Evolutionary conservation across 2,113 vertebrate species (phyloP).

Genomic region (Oreochromis aureus): DNA sequence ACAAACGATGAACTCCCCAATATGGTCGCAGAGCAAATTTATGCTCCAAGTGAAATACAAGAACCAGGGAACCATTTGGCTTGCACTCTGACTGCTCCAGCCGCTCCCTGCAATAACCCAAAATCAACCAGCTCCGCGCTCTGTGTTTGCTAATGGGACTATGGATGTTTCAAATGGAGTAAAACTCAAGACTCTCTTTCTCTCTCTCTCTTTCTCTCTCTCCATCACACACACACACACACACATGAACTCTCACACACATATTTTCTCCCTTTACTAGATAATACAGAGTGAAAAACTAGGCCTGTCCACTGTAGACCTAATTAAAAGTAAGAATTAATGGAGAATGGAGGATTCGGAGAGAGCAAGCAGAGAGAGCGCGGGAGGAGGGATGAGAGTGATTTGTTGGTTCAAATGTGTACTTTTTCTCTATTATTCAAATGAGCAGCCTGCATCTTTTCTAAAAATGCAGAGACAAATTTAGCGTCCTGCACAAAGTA

Average conservation of each 20-base stretch:
- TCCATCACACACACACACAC: background rate
- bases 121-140: slow-evolving; percentile 58
- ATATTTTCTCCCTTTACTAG: slow-evolving; percentile 50
- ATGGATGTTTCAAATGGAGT: slow-evolving; percentile 48
- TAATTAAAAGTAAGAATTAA: slow-evolving; percentile 79
- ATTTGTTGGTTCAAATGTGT: slow-evolving; percentile 69
- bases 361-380: slow-evolving; percentile 50
- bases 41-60: slow-evolving; percentile 46
- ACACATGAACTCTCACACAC: slow-evolving; percentile 17
- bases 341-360: slow-evolving; percentile 64
- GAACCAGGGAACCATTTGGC: slow-evolving; percentile 53
- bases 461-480: slow-evolving; percentile 54
- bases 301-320: slow-evolving; percentile 76
- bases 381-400: slow-evolving; percentile 35
- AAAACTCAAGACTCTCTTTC: slow-evolving; percentile 49
- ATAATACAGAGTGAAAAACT: slow-evolving; percentile 75
- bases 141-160: slow-evolving; percentile 63
- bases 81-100: slow-evolving; percentile 52
- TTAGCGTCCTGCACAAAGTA: slow-evolving; percentile 44
- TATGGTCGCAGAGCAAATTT: slow-evolving; percentile 58
- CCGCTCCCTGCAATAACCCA: slow-evolving; percentile 60
- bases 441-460: slow-evolving; percentile 59
- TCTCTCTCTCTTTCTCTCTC: background rate
- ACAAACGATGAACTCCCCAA: slow-evolving; percentile 67
- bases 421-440: slow-evolving; percentile 68